Percentiles rank a stretch among this genome's conserved stretches.
Conservation (phyloP, 2,888 invertebrate species). For the Chorisops tibialis region DNA sequence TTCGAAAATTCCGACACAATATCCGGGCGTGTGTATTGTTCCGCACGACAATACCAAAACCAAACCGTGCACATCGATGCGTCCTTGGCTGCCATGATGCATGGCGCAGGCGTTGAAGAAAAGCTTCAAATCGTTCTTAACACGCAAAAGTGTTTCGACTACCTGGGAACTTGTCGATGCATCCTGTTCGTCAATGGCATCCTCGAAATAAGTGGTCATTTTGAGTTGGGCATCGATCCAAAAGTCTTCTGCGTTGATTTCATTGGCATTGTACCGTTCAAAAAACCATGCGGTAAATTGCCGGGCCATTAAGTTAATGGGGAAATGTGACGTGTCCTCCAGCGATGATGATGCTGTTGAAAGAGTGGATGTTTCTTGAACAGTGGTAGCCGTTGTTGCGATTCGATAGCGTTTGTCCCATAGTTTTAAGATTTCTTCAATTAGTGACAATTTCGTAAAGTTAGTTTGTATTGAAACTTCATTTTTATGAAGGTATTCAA, state of each 20-base stretch:
- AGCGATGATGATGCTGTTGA: not conserved
- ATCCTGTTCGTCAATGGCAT: conserved; percentile 39
- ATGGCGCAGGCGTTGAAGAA: conserved; percentile 61
- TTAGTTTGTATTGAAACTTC: conserved; percentile 51
- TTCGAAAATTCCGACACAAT: conserved; percentile 63
- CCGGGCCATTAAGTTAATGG: conserved; percentile 54
- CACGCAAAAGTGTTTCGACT: conserved; percentile 46
- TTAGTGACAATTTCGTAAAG: conserved; percentile 55
- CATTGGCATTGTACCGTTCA: conserved; percentile 46
- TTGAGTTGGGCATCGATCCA: conserved; percentile 54
- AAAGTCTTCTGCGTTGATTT: conserved; percentile 55
- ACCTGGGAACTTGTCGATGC: conserved; percentile 40
- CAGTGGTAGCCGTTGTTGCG: too few relatives aligned
- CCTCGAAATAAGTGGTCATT: conserved; percentile 38
- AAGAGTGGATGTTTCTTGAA: not conserved
- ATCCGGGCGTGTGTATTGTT: conserved; percentile 56
- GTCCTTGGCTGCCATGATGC: conserved; percentile 57
- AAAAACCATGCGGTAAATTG: conserved; percentile 62
- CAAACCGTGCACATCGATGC: conserved; percentile 61
- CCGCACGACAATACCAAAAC: conserved; percentile 62
- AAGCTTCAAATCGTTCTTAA: conserved; percentile 52
- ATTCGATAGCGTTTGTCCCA: conserved; percentile 50
- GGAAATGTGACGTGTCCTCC: conserved; percentile 34
- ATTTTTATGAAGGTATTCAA: conserved; percentile 55
- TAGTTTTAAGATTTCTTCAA: conserved; percentile 51